Evolutionary conservation across 1,140 invertebrate species (phyloP).

Genomic region (Sycophaga agraensis): DNA sequence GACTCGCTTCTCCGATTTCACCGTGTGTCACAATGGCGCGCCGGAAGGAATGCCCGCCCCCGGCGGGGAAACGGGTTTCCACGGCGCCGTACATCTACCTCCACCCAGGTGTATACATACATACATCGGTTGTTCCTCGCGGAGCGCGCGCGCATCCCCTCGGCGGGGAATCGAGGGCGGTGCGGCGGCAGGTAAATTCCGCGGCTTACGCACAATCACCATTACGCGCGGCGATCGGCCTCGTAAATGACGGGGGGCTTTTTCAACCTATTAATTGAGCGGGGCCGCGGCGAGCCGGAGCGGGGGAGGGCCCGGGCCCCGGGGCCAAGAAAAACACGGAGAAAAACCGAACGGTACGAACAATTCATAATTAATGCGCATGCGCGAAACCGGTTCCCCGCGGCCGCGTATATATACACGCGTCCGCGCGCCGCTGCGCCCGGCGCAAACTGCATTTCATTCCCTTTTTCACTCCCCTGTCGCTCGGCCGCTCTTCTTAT

Average conservation of each 20-base stretch:
- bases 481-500: background rate
- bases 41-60: no score
- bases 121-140: no score
- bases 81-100: background rate
- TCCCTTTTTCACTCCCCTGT: background rate
- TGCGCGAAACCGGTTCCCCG: conserved; percentile 11
- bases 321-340: background rate
- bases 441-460: conserved; percentile 15
- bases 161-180: no score
- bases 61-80: no score
- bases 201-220: conserved; percentile 5
- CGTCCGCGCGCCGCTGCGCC: background rate
- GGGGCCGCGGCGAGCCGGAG: background rate
- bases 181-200: no score
- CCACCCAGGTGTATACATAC: background rate
- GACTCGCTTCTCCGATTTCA: no score
- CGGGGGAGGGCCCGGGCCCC: background rate
- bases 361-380: conserved; percentile 26
- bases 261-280: no score
- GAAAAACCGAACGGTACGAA: conserved; percentile 9
- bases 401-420: no score
- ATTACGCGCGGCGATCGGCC: conserved; percentile 10
- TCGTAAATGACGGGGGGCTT: no score
- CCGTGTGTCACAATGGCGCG: no score
- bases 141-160: no score